Conservation (phyloP, 2,888 invertebrate species). For the Meandrusa payeni region DNA sequence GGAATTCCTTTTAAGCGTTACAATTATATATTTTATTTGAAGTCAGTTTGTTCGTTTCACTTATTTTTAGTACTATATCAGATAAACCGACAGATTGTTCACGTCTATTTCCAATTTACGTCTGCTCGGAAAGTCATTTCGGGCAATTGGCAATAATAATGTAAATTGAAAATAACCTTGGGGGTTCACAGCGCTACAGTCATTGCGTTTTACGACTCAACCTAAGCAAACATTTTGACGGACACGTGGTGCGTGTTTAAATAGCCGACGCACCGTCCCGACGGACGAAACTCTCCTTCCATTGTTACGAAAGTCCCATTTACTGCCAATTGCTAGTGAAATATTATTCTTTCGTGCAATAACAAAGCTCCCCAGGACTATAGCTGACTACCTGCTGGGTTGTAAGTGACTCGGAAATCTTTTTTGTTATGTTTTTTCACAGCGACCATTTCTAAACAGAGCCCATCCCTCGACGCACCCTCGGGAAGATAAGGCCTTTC, state of each 20-base stretch:
- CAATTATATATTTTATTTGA: too few species aligned
- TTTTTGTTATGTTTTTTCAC: conserved; percentile 54
- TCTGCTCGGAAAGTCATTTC: conserved; percentile 9
- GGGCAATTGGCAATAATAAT: conserved; percentile 25
- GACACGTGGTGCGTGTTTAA: conserved; percentile 62
- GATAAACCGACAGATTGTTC: not conserved
- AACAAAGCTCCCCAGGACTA: conserved; percentile 52
- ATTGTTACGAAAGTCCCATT: conserved; percentile 54
- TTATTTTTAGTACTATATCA: too few species aligned
- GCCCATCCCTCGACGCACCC: conserved; percentile 41
- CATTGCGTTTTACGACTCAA: conserved; percentile 67
- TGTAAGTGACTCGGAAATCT: conserved; percentile 48
- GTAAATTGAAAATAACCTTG: conserved; percentile 65
- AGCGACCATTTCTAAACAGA: conserved; percentile 56
- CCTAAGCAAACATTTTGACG: conserved; percentile 73
- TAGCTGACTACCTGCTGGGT: conserved; percentile 54
- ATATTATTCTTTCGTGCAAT: conserved; percentile 53
- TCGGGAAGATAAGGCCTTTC: conserved; percentile 55
- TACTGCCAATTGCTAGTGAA: conserved; percentile 47
- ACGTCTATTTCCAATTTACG: not conserved
- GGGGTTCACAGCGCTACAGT: conserved; percentile 74
- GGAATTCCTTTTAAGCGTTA: too few species aligned
- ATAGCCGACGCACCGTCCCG: conserved; percentile 47
- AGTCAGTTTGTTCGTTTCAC: not conserved
- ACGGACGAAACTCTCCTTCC: conserved; percentile 38